These are phyloP conservation scores for Petromus typicus DNA, from an alignment of 2,113 vertebrate species.

Conservation along the genomic window DNA sequence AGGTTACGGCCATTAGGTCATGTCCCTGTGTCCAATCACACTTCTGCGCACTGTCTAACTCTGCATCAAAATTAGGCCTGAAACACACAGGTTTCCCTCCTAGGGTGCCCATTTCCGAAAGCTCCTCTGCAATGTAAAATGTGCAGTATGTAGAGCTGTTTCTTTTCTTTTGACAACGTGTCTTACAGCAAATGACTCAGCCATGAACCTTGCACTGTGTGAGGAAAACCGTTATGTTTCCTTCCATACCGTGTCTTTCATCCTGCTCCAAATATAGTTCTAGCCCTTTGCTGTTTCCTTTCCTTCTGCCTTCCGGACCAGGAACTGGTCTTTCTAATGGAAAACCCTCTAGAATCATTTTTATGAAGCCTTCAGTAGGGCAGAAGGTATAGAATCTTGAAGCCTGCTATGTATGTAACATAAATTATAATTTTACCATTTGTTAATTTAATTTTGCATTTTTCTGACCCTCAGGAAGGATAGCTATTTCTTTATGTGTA, in stretches of 20 bases:
- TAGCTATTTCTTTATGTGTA: neutral
- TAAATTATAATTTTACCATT: slow-evolving; percentile 17
- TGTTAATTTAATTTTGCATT: slow-evolving; percentile 34
- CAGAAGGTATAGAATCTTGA: neutral
- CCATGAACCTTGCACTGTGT: neutral
- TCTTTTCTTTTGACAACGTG: neutral
- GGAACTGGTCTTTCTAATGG: neutral
- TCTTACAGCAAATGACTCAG: neutral
- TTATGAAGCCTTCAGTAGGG: neutral
- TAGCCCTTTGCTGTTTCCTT: neutral
- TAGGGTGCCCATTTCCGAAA: neutral
- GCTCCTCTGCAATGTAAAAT: neutral
- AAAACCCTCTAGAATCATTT: neutral
- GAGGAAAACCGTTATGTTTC: neutral
- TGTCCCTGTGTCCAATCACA: neutral
- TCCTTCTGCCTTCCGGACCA: neutral
- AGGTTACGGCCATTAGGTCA: neutral
- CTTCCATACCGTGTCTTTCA: neutral
- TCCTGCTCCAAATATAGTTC: neutral
- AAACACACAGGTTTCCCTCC: neutral
- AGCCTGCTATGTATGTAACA: neutral
- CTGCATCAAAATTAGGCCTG: neutral
- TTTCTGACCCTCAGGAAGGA: neutral
- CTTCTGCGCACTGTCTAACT: neutral
- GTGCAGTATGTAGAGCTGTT: neutral